Conservation (phyloP, 2,888 invertebrate genomes). For the Callyntrura guangdongensis region DNA sequence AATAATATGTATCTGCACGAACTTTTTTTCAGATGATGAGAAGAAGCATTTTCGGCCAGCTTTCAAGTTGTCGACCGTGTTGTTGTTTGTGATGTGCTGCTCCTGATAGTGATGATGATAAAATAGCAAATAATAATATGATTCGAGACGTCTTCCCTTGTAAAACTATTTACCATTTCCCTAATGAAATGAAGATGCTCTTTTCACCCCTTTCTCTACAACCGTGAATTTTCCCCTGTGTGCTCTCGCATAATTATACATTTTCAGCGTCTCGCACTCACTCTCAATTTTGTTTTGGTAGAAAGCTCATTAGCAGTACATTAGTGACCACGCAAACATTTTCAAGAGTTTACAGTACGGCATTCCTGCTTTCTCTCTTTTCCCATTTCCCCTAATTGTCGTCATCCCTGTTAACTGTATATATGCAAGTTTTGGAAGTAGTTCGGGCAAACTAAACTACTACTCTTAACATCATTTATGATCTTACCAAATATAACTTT, state of each 20-base stretch:
- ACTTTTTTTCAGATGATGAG: background rate
- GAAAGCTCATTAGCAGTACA: conserved; percentile 65
- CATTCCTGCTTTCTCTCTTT: background rate
- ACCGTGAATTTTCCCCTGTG: background rate
- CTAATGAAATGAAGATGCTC: conserved; percentile 17
- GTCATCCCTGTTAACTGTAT: background rate
- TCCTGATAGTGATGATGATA: too few species aligned
- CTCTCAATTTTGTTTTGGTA: conserved; percentile 7
- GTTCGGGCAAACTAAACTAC: conserved; percentile 14
- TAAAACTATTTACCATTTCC: background rate
- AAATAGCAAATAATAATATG: conserved; percentile 2
- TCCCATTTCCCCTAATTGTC: conserved; percentile 32
- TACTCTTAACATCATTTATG: conserved; percentile 44
- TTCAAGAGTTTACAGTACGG: background rate
- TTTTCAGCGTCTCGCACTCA: conserved; percentile 3
- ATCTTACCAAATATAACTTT: conserved; percentile 37
- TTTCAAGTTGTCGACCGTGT: conserved; percentile 22
- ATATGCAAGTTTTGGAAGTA: background rate
- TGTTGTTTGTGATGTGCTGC: conserved; percentile 7
- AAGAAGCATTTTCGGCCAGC: conserved; percentile 19
- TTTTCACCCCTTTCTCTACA: conserved; percentile 8
- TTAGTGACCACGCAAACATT: conserved; percentile 58
- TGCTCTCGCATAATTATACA: conserved; percentile 4
- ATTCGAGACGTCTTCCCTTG: conserved; percentile 13
- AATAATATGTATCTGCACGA: background rate